Base-by-base conservation (phyloP, 2,888 invertebrate species). In the Synanthedon formicaeformis region DNA sequence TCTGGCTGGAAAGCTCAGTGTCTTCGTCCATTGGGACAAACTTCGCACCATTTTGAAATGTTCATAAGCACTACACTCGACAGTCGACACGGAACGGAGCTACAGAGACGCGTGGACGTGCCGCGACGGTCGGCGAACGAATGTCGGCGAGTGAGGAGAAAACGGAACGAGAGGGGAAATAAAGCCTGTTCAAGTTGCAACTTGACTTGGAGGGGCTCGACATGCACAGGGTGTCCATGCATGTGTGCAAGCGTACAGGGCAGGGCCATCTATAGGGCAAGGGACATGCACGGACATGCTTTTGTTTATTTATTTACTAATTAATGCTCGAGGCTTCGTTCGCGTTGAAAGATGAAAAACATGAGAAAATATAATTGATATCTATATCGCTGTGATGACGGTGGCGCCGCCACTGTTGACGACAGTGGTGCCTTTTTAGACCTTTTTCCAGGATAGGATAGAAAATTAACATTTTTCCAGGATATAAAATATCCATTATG, bases 11-110 rank as follows among this genome's bases (percentile, higher is more conserved):
- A 95, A 95, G 90, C 95, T 95, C 75, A 95, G 89, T 65, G 95
- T 95, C 90, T 95, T 95, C 83, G 95, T 95, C 95, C 95, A 95
- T 89, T 95, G 94, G 57, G 94, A 92, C 72, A 95, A 88, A 88
- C 94, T 95, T 66, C 95, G 93, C 82, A 95, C 95, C 95, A 95
- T 95, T 74, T 87, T 89, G 78, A 72, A 18, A 67, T 69, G 83
- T 83, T 76, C 85, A 84, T 80, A 73, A 65, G 71, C 78, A 76
- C 81, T 78, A 78, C 79, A 82, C 83, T 77, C 78, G 77, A 78
- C 79, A 82, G 83, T 77, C 78, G 77, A 75, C 84, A 83, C 85
- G 78, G 63, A 72, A 75, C 74, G 69, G 53, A 55, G 34, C 57
- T 57, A 63, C 68, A 70, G 64, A 70, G 69, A 62, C 68, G 75